Evolutionary conservation across 2,888 invertebrate species (phyloP).

Genomic region (Apomyelois bistriatella): DNA sequence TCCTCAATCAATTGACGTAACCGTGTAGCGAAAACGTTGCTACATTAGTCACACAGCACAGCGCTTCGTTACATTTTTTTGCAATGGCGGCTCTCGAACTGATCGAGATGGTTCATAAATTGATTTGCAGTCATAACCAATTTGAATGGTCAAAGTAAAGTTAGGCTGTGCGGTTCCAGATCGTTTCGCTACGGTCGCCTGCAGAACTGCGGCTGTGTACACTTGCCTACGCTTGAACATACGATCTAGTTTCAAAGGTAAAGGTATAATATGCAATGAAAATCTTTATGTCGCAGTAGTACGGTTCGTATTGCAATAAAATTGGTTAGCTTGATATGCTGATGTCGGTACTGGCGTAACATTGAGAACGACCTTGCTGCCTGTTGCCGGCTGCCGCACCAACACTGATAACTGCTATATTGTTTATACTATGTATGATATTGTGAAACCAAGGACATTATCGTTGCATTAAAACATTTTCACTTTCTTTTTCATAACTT

Average conservation of each 20-base stretch:
- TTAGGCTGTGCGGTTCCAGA: neutral
- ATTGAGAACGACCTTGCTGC: slow-evolving; percentile 68
- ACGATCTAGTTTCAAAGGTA: neutral
- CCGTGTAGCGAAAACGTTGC: slow-evolving; percentile 16
- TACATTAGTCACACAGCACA: slow-evolving; percentile 14
- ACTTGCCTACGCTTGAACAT: slow-evolving; percentile 31
- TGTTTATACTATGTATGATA: slow-evolving; percentile 21
- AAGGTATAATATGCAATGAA: neutral
- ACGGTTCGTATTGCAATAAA: neutral
- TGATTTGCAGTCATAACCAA: neutral
- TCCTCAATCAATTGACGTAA: slow-evolving; percentile 34
- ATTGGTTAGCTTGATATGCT: neutral
- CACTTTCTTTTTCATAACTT: neutral
- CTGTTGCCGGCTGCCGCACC: slow-evolving; percentile 46
- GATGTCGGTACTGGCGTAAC: slow-evolving; percentile 42
- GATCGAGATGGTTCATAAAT: neutral
- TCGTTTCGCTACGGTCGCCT: slow-evolving; percentile 17
- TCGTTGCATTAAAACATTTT: slow-evolving; percentile 1
- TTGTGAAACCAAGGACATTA: slow-evolving; percentile 10
- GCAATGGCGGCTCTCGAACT: neutral
- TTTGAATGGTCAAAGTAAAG: slow-evolving; percentile 1
- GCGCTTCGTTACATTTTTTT: neutral
- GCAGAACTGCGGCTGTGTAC: slow-evolving; percentile 41
- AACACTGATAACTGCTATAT: slow-evolving; percentile 36
- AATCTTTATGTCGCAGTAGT: neutral